Percentiles rank a stretch among this genome's conserved stretches.
phyloP scores from a whole-genome alignment of 2,888 invertebrate species.

The Drosophila setosimentum region DNA sequence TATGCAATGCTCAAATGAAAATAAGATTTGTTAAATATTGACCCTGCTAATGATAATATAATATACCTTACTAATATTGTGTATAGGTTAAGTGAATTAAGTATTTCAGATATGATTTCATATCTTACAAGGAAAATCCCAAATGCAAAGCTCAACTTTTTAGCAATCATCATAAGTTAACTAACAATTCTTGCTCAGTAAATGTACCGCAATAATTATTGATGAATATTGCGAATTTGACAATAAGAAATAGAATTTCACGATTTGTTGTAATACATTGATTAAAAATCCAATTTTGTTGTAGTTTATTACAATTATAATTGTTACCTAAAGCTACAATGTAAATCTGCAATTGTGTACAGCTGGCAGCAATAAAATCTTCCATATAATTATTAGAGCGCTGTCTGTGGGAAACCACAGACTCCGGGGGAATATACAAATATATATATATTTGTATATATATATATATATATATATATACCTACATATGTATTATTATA shows the following conservation, averaged over 20 bases:
- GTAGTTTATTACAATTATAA: constrained; percentile 29
- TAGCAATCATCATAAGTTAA: neutral
- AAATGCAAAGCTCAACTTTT: neutral
- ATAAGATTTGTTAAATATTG: neutral
- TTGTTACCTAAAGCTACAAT: constrained; percentile 7
- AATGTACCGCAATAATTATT: neutral
- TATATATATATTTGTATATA: neutral
- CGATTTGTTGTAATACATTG: constrained; percentile 25
- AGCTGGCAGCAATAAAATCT: constrained; percentile 8
- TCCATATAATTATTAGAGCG: constrained; percentile 49
- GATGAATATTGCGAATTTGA: neutral
- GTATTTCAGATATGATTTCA: neutral
- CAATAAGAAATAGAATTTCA: constrained; percentile 24
- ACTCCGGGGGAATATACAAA: constrained; percentile 36
- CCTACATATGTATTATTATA: constrained; percentile 4
- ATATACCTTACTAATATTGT: neutral
- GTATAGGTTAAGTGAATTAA: neutral
- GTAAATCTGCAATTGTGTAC: constrained; percentile 14
- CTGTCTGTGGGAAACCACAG: constrained; percentile 59
- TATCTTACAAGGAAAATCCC: neutral
- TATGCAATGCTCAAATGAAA: neutral
- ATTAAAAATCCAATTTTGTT: constrained; percentile 24
- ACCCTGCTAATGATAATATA: neutral
- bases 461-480: constrained; percentile 26
- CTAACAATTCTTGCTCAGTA: neutral